Conservation (phyloP, 2,888 invertebrate species). For the Trichopoda pennipes region DNA sequence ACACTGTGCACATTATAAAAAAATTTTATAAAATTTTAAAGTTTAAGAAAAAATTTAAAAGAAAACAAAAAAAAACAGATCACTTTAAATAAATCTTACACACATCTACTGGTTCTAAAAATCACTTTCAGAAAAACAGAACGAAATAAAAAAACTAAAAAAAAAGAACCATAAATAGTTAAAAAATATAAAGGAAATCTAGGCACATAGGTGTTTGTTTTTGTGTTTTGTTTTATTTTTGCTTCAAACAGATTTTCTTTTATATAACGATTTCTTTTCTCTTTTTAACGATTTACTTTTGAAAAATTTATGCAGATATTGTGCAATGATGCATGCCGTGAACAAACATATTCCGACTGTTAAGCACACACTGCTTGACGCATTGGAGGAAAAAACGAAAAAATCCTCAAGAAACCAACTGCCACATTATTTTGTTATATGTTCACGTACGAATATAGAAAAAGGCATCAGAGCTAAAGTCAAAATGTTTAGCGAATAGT, state of each 20-base stretch:
- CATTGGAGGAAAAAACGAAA: conserved; percentile 35
- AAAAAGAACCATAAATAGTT: conserved; percentile 40
- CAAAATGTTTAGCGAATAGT: conserved; percentile 44
- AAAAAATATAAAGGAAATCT: conserved; percentile 50
- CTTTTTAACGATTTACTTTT: conserved; percentile 39
- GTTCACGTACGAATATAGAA: neutral
- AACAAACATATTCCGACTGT: conserved; percentile 70
- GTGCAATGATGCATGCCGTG: conserved; percentile 71
- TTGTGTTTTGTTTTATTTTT: neutral
- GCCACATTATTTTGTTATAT: conserved; percentile 52
- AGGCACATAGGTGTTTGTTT: conserved; percentile 53
- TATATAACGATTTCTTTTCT: conserved; percentile 16
- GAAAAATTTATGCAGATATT: conserved; percentile 72
- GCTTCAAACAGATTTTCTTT: conserved; percentile 29
- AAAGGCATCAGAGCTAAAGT: conserved; percentile 49
- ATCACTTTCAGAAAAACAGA: conserved; percentile 50
- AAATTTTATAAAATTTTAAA: neutral
- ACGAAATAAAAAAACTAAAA: conserved; percentile 10
- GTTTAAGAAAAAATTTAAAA: conserved; percentile 21
- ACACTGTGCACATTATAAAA: conserved; percentile 1
- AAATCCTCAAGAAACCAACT: conserved; percentile 34
- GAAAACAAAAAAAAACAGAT: conserved; percentile 17
- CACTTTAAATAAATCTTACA: conserved; percentile 47
- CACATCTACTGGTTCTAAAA: conserved; percentile 50
- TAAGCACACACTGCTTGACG: conserved; percentile 66